phyloP scores from a whole-genome alignment of 2,113 vertebrate genomes.

The Myxocyprinus asiaticus region DNA sequence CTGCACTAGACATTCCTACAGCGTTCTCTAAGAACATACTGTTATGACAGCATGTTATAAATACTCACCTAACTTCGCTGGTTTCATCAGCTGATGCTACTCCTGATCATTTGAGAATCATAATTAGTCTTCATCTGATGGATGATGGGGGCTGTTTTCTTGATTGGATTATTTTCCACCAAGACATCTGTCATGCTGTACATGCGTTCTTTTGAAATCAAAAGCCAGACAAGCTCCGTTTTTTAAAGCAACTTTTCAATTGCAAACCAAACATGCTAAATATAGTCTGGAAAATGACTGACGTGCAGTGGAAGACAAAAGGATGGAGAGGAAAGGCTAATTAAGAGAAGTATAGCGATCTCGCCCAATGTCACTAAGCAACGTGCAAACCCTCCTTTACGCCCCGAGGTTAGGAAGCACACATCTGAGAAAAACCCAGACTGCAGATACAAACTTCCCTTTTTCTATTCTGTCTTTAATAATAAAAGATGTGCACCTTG shows the following conservation, averaged over 20 bases:
- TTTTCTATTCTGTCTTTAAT: neutral
- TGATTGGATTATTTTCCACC: neutral
- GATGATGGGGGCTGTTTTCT: neutral
- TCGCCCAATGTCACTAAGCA: slow-evolving; percentile 29
- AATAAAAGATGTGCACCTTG: slow-evolving; percentile 17
- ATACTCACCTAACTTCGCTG: neutral
- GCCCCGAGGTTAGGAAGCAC: slow-evolving; percentile 31
- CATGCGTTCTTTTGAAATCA: slow-evolving; percentile 3
- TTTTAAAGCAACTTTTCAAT: slow-evolving; percentile 11
- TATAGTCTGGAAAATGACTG: slow-evolving; percentile 23
- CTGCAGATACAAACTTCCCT: slow-evolving; percentile 5
- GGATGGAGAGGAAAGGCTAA: slow-evolving; percentile 18
- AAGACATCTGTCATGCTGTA: neutral
- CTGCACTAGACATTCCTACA: neutral
- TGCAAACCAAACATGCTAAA: neutral
- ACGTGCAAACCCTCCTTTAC: slow-evolving; percentile 16
- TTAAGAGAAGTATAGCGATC: slow-evolving; percentile 32
- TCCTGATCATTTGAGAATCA: neutral
- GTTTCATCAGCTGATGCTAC: neutral
- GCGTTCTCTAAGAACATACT: neutral
- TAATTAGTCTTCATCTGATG: slow-evolving; percentile 13
- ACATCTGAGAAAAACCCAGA: neutral
- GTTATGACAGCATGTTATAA: neutral
- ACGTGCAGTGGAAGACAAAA: slow-evolving; percentile 18
- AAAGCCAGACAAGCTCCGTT: neutral